A percentile compares a stretch with the other conserved stretches of the same genome.
phyloP scores from a whole-genome alignment of 2,797 vertebrate species.

The Pantherophis vulpinus region DNA sequence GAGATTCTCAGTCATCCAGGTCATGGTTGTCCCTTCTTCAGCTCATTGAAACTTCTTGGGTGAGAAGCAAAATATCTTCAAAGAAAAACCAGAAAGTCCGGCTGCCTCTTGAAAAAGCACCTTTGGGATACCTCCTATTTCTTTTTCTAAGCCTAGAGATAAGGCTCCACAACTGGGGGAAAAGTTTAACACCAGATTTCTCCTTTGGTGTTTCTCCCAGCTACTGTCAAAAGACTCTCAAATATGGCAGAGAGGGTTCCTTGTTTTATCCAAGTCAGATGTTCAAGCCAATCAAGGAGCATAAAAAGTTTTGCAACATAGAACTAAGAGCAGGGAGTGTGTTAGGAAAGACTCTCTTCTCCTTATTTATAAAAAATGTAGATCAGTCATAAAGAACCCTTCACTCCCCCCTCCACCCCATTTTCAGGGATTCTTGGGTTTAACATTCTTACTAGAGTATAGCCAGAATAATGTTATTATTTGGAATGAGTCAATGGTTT shows the following conservation, averaged over 20 bases:
- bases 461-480: not conserved
- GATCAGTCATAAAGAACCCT: not conserved
- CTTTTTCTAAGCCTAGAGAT: not conserved
- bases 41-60: too few species aligned
- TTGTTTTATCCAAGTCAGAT: not conserved
- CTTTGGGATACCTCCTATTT: not conserved
- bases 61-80: too few species aligned
- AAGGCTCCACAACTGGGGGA: not conserved
- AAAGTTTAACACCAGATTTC: not conserved
- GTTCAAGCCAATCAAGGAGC: not conserved
- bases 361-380: not conserved
- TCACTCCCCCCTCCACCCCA: accelerated
- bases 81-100: not conserved
- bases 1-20: too few species aligned
- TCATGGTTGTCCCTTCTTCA: too few species aligned
- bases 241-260: not conserved
- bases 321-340: not conserved
- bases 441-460: not conserved
- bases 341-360: not conserved
- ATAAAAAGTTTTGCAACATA: not conserved
- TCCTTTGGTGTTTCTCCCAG: not conserved
- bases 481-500: not conserved
- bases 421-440: not conserved
- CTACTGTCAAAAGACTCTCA: not conserved
- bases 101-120: not conserved